These are phyloP conservation scores for Acanthoscelides obtectus DNA, from an alignment of 2,888 invertebrate species.

Conservation along the genomic window DNA sequence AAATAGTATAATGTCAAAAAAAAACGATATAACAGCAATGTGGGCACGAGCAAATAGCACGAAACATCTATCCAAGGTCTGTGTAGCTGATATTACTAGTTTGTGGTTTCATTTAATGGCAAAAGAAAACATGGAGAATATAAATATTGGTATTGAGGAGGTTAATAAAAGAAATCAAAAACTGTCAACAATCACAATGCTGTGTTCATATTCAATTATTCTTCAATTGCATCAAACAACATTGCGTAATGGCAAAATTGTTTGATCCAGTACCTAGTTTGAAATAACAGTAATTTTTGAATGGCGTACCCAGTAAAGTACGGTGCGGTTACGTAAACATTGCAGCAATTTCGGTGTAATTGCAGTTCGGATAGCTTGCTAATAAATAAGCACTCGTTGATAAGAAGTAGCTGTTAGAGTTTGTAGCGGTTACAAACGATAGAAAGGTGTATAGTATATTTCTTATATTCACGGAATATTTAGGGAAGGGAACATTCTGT, in stretches of 20 bases:
- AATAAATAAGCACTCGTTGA: not conserved
- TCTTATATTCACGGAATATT: too few relatives aligned
- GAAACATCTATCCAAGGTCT: too few relatives aligned
- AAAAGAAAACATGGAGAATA: too few relatives aligned
- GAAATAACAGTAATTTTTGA: not conserved
- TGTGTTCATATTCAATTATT: not conserved
- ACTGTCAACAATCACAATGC: too few relatives aligned
- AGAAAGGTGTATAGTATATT: not conserved
- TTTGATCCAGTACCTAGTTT: not conserved
- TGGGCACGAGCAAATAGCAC: too few relatives aligned
- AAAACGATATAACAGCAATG: too few relatives aligned
- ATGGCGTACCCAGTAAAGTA: not conserved
- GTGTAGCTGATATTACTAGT: too few relatives aligned
- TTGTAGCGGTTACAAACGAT: not conserved
- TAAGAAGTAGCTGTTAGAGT: not conserved
- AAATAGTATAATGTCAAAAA: too few relatives aligned
- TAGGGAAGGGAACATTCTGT: too few relatives aligned
- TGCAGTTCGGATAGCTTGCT: not conserved
- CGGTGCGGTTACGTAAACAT: not conserved
- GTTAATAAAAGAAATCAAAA: too few relatives aligned
- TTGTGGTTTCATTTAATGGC: too few relatives aligned
- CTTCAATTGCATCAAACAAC: not conserved
- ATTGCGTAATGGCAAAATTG: not conserved
- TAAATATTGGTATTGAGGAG: too few relatives aligned
- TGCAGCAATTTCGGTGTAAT: not conserved